A percentile compares a stretch with the other conserved stretches of the same genome.
These are phyloP conservation scores for Scaptomyza tumidula DNA, from an alignment of 2,888 invertebrate genomes.

Conservation along the genomic window DNA sequence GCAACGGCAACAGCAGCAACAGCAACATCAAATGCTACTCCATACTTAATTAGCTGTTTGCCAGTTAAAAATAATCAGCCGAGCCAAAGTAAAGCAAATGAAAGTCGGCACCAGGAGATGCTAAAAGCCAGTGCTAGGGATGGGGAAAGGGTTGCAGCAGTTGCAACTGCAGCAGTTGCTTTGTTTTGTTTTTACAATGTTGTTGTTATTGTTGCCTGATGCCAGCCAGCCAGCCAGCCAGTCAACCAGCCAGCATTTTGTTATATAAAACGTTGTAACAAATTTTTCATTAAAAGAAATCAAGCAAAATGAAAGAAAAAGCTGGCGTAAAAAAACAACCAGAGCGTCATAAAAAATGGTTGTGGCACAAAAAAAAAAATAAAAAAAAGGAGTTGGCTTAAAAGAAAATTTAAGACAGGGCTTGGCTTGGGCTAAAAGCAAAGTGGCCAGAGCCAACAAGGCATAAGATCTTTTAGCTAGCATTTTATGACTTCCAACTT, in stretches of 20 bases:
- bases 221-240: conserved; percentile 45
- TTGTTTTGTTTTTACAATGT: conserved; percentile 67
- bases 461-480: conserved; percentile 52
- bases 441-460: conserved; percentile 44
- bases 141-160: neutral
- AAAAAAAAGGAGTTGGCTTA: conserved; percentile 52
- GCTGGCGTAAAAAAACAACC: conserved; percentile 5
- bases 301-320: conserved; percentile 60
- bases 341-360: conserved; percentile 65
- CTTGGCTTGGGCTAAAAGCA: conserved; percentile 15
- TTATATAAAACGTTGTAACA: conserved; percentile 78
- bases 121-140: conserved; percentile 42
- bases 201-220: conserved; percentile 56
- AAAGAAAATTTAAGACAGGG: conserved; percentile 21
- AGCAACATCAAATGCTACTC: conserved; percentile 69
- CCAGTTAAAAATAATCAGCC: conserved; percentile 80
- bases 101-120: conserved; percentile 70
- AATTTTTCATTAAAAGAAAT: conserved; percentile 80
- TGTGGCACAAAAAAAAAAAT: conserved; percentile 48
- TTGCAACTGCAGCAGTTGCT: conserved; percentile 47
- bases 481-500: conserved; percentile 50
- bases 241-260: conserved; percentile 64
- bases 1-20: conserved; percentile 3
- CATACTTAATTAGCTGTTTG: conserved; percentile 81
- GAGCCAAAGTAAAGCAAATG: conserved; percentile 77